These are phyloP conservation scores for Chelonus insularis DNA, from an alignment of 1,140 invertebrate species.

Conservation along the genomic window DNA sequence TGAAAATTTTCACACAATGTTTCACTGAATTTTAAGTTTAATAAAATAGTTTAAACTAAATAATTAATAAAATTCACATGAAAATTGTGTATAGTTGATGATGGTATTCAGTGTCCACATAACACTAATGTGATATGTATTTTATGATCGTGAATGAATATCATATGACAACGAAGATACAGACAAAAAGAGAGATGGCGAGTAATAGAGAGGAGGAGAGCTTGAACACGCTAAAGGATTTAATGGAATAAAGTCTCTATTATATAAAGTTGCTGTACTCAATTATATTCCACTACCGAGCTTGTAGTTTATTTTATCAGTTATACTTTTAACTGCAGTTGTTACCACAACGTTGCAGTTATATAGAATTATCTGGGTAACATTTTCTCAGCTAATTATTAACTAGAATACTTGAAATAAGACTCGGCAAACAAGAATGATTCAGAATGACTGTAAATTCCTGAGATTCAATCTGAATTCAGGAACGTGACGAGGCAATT, in stretches of 20 bases:
- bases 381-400: background rate
- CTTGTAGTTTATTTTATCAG: constrained; percentile 30
- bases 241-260: constrained; percentile 32
- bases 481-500: background rate
- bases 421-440: background rate
- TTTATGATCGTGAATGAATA: background rate
- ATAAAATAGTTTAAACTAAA: too few species aligned
- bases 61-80: too few species aligned
- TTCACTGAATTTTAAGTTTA: too few species aligned
- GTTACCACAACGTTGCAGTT: constrained; percentile 18
- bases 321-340: constrained; percentile 30
- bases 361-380: background rate
- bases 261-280: constrained; percentile 36
- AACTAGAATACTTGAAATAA: background rate
- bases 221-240: constrained; percentile 24
- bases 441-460: background rate
- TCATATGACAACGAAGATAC: background rate
- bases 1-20: too few species aligned
- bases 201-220: background rate
- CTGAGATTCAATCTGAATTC: background rate
- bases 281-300: constrained; percentile 36
- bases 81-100: too few species aligned
- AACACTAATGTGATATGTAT: background rate
- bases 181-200: background rate
- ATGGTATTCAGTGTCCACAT: too few species aligned